Evolutionary conservation across 2,113 vertebrate genomes (phyloP).

Genomic region (Phalacrocorax aristotelis): DNA sequence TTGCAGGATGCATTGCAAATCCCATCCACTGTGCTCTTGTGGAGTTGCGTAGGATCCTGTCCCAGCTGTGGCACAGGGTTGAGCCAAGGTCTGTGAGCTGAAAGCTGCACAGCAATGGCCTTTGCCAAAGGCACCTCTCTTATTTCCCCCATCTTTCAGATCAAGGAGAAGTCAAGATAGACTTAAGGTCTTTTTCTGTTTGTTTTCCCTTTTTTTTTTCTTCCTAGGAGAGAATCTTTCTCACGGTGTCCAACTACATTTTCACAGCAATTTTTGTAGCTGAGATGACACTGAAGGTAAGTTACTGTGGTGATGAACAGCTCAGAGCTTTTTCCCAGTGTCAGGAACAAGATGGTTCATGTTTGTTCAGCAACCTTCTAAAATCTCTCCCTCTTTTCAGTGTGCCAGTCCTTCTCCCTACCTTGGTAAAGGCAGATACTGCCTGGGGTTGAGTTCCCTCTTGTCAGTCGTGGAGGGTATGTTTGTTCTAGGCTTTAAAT

Average conservation of each 20-base stretch:
- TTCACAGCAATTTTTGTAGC: slow-evolving; percentile 97
- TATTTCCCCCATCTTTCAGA: neutral
- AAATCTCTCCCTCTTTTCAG: neutral
- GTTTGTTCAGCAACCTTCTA: neutral
- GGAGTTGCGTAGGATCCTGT: neutral
- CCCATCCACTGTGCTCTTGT: neutral
- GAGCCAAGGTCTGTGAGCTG: neutral
- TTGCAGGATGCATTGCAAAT: neutral
- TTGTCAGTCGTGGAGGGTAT: neutral
- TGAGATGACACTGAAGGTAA: slow-evolving; percentile 97
- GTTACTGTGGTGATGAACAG: neutral
- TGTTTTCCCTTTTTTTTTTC: neutral
- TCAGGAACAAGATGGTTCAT: neutral
- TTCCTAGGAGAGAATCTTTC: slow-evolving; percentile 89
- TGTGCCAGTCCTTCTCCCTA: neutral
- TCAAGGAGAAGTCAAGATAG: neutral
- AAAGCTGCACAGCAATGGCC: neutral
- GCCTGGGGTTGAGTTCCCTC: neutral
- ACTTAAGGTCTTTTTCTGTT: neutral
- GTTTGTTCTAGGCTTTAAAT: neutral
- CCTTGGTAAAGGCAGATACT: neutral
- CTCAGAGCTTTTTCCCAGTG: neutral
- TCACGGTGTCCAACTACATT: slow-evolving; percentile 96
- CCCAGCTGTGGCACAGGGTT: neutral
- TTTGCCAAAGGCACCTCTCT: neutral